Conservation (phyloP, 2,888 invertebrate genomes). For the Limenitis camilla region DNA sequence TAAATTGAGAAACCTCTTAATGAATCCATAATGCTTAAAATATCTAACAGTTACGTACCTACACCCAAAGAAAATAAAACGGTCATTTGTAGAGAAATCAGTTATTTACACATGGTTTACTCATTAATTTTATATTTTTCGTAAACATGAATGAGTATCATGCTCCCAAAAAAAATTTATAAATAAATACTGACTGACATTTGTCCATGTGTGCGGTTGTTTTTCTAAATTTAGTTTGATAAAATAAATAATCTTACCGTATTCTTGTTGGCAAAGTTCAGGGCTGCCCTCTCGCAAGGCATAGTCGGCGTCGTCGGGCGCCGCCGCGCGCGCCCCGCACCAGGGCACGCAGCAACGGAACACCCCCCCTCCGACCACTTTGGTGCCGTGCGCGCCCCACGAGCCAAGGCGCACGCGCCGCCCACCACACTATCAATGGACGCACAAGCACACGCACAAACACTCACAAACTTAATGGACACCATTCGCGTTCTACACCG, state of each 20-base stretch:
- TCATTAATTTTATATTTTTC: no score
- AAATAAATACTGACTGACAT: no score
- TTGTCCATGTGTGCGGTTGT: neutral
- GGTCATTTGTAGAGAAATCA: no score
- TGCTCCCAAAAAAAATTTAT: no score
- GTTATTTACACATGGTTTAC: no score
- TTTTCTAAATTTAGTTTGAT: neutral
- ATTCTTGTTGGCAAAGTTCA: conserved; percentile 51
- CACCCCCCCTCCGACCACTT: conserved; percentile 83
- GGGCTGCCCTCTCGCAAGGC: conserved; percentile 65
- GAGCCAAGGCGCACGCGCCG: conserved; percentile 66
- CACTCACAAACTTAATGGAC: conserved; percentile 26
- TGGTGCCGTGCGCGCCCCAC: conserved; percentile 66
- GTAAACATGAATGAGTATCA: no score
- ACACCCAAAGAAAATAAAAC: no score
- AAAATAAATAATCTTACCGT: conserved; percentile 42
- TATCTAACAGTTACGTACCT: no score
- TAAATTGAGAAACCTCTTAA: no score
- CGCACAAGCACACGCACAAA: conserved; percentile 28
- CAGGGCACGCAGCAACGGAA: conserved; percentile 90
- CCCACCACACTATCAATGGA: conserved; percentile 47
- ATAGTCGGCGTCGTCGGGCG: conserved; percentile 76
- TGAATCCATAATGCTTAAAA: no score
- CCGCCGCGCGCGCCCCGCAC: conserved; percentile 83
- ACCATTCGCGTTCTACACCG: conserved; percentile 25